Base-by-base conservation (phyloP, 2,797 vertebrate species). In the Gephyroberyx darwinii region DNA sequence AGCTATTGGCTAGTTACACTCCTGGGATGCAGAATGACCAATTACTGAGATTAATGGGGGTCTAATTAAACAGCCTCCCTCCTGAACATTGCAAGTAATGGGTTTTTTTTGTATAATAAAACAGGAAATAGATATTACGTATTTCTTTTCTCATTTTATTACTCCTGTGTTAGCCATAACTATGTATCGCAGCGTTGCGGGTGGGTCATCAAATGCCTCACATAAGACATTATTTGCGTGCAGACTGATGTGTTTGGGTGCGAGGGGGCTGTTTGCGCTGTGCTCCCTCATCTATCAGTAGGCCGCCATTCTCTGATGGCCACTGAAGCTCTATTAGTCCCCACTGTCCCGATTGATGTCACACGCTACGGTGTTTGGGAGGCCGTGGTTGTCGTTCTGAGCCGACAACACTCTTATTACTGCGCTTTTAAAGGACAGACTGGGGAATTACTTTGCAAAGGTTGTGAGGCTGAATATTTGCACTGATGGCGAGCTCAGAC, bases 291-390 rank as follows among this genome's bases (percentile, higher is more conserved):
- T 92, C 81, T 86, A 77, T 91, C 90, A 90, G 82, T 51, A 26
- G 70, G 77, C 81, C 81, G 83, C 84, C 90, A 84, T 86, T 84
- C 86, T 90, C 78, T 83, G 83, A 91, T 89, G 89, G 88, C 84
- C 83, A 82, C 75, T 77, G 88, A 90, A 85, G 86, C 85, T 86
- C 89, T 85, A 91, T 92, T 92, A 91, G 88, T 69, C 84, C 73
- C 84, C 79, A 65, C 83, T 69, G 78, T 65, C 77, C 83, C 91
- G 92, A 93, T 89, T 90, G 84, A 93, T 91, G 90, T 78, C 70
- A 81, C 84, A 61, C 85, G 69, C 62, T 69, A 82, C 77, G 64
- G 74, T 72, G 71, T 80, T 26, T 65, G 59, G 84, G 91, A 88
- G 81, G 85, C 81, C 63, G 26, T 43, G 78, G 86, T 77, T 86